Base-by-base conservation (phyloP, 1,140 invertebrate species). In the Bombyx mori region DNA sequence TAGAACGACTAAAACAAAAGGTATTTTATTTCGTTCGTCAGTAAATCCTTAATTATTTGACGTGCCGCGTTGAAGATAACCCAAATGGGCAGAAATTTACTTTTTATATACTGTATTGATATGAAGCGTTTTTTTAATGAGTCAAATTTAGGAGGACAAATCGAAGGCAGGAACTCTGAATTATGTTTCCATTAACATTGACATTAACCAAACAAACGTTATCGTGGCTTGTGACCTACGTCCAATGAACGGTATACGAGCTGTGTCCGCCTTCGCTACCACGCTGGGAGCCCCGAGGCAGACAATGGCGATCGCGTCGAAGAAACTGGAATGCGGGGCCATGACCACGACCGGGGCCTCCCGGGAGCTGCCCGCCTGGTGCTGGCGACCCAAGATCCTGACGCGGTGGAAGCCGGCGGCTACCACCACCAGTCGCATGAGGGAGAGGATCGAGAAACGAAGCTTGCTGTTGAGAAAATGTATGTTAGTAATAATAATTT, bases 251-350 rank as follows among this genome's bases (percentile, higher is more conserved):
- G 95, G 94, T 69, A 96, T 91, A 57, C 90, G 86, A 44, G 92
- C 91, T 42, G 93, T 93, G 79, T 95, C 94, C 18, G 92, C 92
- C 79, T 96, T 97, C 57, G 95, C 95, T 63, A 98, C 96, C 77
- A 97, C 93, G 73, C 94, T 95, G 4, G 96, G 95, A 26, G 93
- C 93, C 42, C 93, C 92, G 59, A 96, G 90, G 65, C 92, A 91
- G 61, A 96, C 92, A 60, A 96, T 92, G 61, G 93, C 91, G 61
- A 98, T 91, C 56, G 95, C 93, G 88, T 98, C 97, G 86, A 96
- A 94, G 90, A 95, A 97, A 57, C 94, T 93, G 22, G 96, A 98
- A 84, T 98, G 97, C 7, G 97, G 96, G 18, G 95, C 95, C 52
- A 96, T 90, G n/a, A 92, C 93, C 57, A 98, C 86, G 61, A 98